phyloP scores from a whole-genome alignment of 2,113 vertebrate genomes.

The Phaetusa simplex region DNA sequence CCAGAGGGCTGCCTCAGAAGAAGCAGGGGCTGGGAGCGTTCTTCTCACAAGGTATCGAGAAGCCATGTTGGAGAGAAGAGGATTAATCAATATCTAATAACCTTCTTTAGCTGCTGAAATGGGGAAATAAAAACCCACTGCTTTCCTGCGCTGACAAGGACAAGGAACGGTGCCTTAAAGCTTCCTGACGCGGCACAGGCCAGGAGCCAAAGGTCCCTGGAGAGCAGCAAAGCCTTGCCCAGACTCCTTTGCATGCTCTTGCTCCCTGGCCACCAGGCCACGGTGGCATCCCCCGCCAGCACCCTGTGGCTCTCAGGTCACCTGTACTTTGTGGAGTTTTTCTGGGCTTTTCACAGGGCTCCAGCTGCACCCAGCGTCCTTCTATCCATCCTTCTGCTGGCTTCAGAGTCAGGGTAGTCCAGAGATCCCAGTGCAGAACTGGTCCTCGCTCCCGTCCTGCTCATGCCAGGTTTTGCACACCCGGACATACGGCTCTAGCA shows the following conservation, averaged over 20 bases:
- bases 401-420: not conserved
- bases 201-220: not conserved
- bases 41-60: rapidly evolving
- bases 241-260: not conserved
- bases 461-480: not conserved
- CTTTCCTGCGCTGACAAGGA: not conserved
- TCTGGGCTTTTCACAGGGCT: not conserved
- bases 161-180: not conserved
- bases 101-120: not conserved
- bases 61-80: not conserved
- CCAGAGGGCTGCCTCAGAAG: not conserved
- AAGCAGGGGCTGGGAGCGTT: not conserved
- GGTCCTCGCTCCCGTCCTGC: too few relatives aligned
- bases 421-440: not conserved
- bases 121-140: not conserved
- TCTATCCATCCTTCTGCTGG: not conserved
- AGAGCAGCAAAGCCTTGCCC: not conserved
- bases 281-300: not conserved
- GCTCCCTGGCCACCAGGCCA: not conserved
- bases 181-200: rapidly evolving
- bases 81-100: not conserved
- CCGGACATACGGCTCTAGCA: not conserved
- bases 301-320: not conserved
- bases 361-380: not conserved
- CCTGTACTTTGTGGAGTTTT: not conserved